phyloP scores from a whole-genome alignment of 2,113 vertebrate species.

The Odontophorus gujanensis region DNA sequence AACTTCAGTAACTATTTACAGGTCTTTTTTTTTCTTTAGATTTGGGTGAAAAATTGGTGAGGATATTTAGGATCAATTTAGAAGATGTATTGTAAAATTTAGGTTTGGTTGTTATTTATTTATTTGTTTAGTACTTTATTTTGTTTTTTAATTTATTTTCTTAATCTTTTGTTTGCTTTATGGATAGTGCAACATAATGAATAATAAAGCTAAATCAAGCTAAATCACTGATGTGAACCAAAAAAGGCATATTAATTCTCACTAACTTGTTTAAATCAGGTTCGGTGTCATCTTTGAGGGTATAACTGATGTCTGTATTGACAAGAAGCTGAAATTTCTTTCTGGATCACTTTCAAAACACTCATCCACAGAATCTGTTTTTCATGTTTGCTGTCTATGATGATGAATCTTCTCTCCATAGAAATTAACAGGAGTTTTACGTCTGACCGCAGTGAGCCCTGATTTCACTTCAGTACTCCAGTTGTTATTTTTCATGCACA shows the following conservation, averaged over 20 bases:
- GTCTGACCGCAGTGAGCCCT: not conserved
- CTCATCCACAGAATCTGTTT: not conserved
- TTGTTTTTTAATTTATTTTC: too few species aligned
- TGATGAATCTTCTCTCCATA: not conserved
- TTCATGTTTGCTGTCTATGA: not conserved
- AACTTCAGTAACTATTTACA: not conserved
- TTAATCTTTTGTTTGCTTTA: not conserved
- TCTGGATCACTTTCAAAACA: not conserved
- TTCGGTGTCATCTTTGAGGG: not conserved
- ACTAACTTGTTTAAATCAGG: not conserved
- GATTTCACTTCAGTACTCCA: not conserved
- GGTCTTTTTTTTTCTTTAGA: not conserved
- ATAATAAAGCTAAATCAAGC: not conserved
- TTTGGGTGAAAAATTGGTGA: not conserved
- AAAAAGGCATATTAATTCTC: not conserved
- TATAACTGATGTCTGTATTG: not conserved
- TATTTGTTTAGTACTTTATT: too few species aligned
- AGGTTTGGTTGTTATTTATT: not conserved
- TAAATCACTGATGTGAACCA: not conserved
- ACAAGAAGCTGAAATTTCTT: not conserved
- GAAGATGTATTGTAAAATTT: not conserved
- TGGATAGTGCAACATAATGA: not conserved
- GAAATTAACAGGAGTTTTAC: not conserved
- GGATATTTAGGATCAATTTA: not conserved
- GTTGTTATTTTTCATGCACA: not conserved